A percentile compares a stretch with the other conserved stretches of the same genome.
phyloP scores from a whole-genome alignment of 30 jellyfish, hydroid and myxozoan species.

The Nemopilema nomurai region DNA sequence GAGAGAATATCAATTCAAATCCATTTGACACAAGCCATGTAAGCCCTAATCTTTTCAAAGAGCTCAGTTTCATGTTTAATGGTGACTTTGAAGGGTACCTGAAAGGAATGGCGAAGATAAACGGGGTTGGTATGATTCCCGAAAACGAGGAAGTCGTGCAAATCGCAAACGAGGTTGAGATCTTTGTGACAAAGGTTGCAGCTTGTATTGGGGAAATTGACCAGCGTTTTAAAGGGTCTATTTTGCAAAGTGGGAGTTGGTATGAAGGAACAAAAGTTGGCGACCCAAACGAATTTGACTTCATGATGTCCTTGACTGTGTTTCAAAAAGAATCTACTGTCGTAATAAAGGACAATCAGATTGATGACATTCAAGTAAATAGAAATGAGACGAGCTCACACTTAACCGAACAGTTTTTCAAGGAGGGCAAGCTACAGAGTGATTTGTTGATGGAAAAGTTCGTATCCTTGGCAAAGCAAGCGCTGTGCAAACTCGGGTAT shows the following conservation, averaged over 20 bases:
- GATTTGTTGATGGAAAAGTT: constrained; percentile 9
- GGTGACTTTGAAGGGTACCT: constrained; percentile 29
- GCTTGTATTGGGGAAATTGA: constrained; percentile 11
- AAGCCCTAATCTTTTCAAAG: neutral
- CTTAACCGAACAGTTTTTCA: neutral
- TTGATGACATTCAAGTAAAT: neutral
- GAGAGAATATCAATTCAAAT: neutral
- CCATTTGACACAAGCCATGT: constrained; percentile 25
- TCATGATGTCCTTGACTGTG: constrained; percentile 25
- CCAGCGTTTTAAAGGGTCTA: constrained; percentile 19
- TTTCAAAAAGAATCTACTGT: constrained; percentile 11
- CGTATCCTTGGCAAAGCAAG: neutral
- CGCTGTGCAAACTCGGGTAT: neutral
- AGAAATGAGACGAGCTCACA: neutral
- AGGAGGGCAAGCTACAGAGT: constrained; percentile 1
- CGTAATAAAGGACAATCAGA: constrained; percentile 1
- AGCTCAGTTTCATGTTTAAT: neutral
- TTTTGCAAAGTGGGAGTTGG: constrained; percentile 57
- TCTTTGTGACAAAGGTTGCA: constrained; percentile 13
- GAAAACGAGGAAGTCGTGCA: constrained; percentile 15
- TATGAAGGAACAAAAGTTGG: constrained; percentile 52
- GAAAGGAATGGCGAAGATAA: constrained; percentile 17
- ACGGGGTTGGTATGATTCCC: constrained; percentile 23
- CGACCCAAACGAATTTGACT: constrained; percentile 55
- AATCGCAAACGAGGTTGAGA: constrained; percentile 24